A percentile compares a stretch with the other conserved stretches of the same genome.
These are phyloP conservation scores for Keiferia lycopersicella DNA, from an alignment of 2,888 invertebrate species.

Conservation along the genomic window DNA sequence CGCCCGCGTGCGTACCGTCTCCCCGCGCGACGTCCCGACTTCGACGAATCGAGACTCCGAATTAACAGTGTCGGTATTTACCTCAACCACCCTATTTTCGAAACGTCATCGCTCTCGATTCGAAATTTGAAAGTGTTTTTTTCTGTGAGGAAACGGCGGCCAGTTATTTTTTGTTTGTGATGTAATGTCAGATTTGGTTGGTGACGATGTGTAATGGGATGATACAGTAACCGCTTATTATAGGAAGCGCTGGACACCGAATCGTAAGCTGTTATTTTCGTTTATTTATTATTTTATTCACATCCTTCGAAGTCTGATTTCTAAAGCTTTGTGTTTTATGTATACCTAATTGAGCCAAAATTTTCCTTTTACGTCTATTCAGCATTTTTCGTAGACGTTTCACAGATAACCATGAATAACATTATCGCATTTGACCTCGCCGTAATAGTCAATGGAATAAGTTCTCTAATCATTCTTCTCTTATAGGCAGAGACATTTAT, in stretches of 20 bases:
- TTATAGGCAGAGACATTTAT: constrained; percentile 35
- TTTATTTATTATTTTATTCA: constrained; percentile 32
- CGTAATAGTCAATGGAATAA: constrained; percentile 22
- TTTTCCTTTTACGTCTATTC: background rate
- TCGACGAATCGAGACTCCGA: constrained; percentile 11
- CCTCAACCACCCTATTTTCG: background rate
- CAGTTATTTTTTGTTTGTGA: constrained; percentile 25
- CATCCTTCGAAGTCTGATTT: background rate
- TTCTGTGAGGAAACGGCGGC: constrained; percentile 4
- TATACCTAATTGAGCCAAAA: background rate
- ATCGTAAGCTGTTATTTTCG: constrained; percentile 36
- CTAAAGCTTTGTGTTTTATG: background rate
- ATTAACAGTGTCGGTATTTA: constrained; percentile 22
- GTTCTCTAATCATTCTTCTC: constrained; percentile 24
- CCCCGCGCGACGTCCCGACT: background rate
- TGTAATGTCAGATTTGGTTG: constrained; percentile 26
- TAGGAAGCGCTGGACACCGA: constrained; percentile 27
- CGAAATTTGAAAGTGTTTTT: constrained; percentile 20
- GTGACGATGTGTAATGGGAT: constrained; percentile 22
- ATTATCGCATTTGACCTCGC: constrained; percentile 28
- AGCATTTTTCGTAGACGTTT: constrained; percentile 19
- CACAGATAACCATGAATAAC: constrained; percentile 30
- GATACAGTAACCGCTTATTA: constrained; percentile 18
- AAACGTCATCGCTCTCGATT: constrained; percentile 19
- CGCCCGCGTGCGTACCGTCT: constrained; percentile 32